Evolutionary conservation across 2,113 vertebrate genomes (phyloP).

Genomic region (Chlorocebus sabaeus): DNA sequence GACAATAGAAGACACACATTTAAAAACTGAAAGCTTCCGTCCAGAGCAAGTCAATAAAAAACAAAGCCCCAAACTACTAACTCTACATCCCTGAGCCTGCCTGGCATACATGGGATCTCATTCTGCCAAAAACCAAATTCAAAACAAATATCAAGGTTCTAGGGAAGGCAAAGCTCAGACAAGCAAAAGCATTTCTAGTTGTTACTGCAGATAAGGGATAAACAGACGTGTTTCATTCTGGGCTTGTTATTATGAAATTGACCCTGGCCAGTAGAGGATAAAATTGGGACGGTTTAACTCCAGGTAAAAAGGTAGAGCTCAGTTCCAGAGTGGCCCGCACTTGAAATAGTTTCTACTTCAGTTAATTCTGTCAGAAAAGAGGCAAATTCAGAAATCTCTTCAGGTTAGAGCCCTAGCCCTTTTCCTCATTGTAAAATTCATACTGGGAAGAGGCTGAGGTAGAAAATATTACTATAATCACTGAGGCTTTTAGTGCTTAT

Average conservation of each 20-base stretch:
- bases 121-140: constrained; percentile 66
- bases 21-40: neutral
- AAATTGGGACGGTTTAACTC: neutral
- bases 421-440: constrained; percentile 47
- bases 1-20: constrained; percentile 27
- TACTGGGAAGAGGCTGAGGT: neutral
- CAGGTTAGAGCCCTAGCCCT: neutral
- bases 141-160: constrained; percentile 66
- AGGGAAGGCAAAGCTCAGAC: constrained; percentile 56
- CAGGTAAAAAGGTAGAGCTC: neutral
- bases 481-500: neutral
- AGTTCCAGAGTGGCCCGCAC: neutral
- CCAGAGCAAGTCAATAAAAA: constrained; percentile 42
- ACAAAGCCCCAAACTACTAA: constrained; percentile 41
- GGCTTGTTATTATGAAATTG: constrained; percentile 39
- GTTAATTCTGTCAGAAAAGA: constrained; percentile 39
- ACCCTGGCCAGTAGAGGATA: neutral
- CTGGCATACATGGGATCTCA: constrained; percentile 25
- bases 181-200: constrained; percentile 52
- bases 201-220: constrained; percentile 35
- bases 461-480: constrained; percentile 17
- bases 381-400: constrained; percentile 33
- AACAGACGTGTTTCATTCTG: constrained; percentile 55
- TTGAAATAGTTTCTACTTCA: neutral
- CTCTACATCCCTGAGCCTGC: constrained; percentile 14